A percentile compares a stretch with the other conserved stretches of the same genome.
Evolutionary conservation across 2,888 invertebrate species (phyloP).

Genomic region (Caenorhabditis angaria): DNA sequence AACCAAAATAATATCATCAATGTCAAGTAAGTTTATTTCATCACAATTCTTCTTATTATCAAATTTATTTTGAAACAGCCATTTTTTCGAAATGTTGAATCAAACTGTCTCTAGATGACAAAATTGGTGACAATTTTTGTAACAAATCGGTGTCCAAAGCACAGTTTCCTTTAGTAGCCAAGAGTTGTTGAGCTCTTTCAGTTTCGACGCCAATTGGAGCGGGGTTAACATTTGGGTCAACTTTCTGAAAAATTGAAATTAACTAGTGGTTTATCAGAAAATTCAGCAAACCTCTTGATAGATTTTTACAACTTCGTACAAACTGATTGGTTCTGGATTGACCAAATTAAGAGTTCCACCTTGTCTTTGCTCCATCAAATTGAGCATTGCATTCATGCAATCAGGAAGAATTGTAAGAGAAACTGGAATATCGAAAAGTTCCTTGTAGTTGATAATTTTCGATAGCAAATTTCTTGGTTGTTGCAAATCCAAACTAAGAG

Average conservation of each 20-base stretch:
- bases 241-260: no score
- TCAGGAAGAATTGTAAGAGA: constrained; percentile 71
- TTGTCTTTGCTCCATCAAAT: constrained; percentile 64
- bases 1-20: neutral
- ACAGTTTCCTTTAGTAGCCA: constrained; percentile 70
- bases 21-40: neutral
- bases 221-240: constrained; percentile 51
- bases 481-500: constrained; percentile 63
- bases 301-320: constrained; percentile 65
- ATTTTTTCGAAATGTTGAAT: constrained; percentile 32
- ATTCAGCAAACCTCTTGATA: no score
- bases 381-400: constrained; percentile 64
- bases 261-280: no score
- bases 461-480: constrained; percentile 67
- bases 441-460: constrained; percentile 70
- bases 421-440: constrained; percentile 71
- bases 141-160: constrained; percentile 60
- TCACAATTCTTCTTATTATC: neutral
- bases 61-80: constrained; percentile 9
- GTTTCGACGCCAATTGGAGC: constrained; percentile 60
- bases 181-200: constrained; percentile 60
- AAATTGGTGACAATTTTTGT: constrained; percentile 38
- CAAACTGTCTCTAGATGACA: constrained; percentile 38
- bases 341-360: constrained; percentile 69
- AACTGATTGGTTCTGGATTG: constrained; percentile 68